Evolutionary conservation across 2,797 vertebrate genomes (phyloP), one percentile per base, ranked within the genome.

Genomic region (Craterocephalus amniculus): DNA sequence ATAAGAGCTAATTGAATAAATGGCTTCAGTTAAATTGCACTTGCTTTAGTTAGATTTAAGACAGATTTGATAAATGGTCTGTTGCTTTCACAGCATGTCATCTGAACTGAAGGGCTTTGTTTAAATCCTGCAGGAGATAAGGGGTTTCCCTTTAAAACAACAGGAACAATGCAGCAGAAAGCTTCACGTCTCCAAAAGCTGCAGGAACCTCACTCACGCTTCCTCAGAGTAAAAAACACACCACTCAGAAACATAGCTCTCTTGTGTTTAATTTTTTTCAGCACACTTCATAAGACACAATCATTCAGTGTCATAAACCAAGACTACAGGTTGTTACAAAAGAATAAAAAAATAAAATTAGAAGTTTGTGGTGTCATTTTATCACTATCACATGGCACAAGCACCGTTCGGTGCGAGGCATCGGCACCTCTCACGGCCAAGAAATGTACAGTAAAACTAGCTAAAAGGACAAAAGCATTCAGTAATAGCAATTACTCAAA

Each of bases 341-440:
- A 89, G 80, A 71, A 87, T 92, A 92, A 83, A 93, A 94, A 93
- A 89, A 90, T 87, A 90, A 87, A 83, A 80, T 4, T 69, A 80
- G 59, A 84, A 54, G 83, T 87, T 83, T 75, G 66, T 69, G 76
- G 79, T 80, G 72, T 85, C 51, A 45, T 80, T 85, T 82, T 16
- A 66, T 83, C 73, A 76, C 63, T 72, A 75, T 84, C 59, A 79
- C 74, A 70, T 81, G 58, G 51, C 77, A 78, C 67, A 61, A 67
- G 72, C 75, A 69, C 80, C 62, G 77, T 74, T 77, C 80, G 83
- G 80, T 82, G 79, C 71, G 80, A 80, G 82, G 76, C 56, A 16
- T 67, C 71, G 51, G 84, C 86, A 80, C 70, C 72, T 79, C 74
- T 84, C 62, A 67, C 18, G 3, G 20, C 51, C 34, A 45, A 52